Base-by-base conservation (phyloP, 2,888 invertebrate species). In the Chorisops tibialis region DNA sequence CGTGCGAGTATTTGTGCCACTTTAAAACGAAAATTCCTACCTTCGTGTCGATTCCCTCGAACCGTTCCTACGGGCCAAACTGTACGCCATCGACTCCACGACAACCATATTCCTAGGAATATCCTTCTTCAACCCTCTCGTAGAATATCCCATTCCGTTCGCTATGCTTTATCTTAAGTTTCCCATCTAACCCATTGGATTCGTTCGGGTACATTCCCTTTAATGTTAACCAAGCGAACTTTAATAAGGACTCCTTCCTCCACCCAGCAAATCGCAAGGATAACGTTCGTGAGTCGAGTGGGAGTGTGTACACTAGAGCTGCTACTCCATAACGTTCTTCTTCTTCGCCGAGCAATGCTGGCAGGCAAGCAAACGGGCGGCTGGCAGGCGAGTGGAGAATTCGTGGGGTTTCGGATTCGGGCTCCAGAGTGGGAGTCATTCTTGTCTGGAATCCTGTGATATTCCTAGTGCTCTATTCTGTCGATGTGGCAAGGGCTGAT, bases 381-480 rank as follows among this genome's bases (percentile, higher is more conserved):
- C 6, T 3, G 41, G 41, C 16, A 41, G 14, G 41, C n/a, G 41
- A 6, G n/a, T 41, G 12, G 7, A 30, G 30, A 30, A 30, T 7
- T 30, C 30, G 30, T 7, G 30, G 30, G 30, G 30, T 5, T 2
- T 30, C 30, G 30, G 30, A 30, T 30, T 30, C 30, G 30, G 30
- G 30, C 30, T 30, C 30, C 30, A 30, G 30, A 39, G 22, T 47
- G 47, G 19, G 47, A 22, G 47, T n/a, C 47, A 47, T 21, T 47
- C 19, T 47, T 47, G 47, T 47, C 47, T 47, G 47, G 47, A 47
- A 47, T 47, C 22, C 22, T 22, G 47, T 21, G 47, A 47, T 47
- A 47, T 47, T 22, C 21, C 22, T 47, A 47, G 22, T 21, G 19
- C 22, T 47, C 47, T 22, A 21, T 47, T 22, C 47, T 21, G 22